A percentile compares a stretch with the other conserved stretches of the same genome.
phyloP scores from a whole-genome alignment of 1,140 invertebrate genomes.

The Druon quercuslanigerum region DNA sequence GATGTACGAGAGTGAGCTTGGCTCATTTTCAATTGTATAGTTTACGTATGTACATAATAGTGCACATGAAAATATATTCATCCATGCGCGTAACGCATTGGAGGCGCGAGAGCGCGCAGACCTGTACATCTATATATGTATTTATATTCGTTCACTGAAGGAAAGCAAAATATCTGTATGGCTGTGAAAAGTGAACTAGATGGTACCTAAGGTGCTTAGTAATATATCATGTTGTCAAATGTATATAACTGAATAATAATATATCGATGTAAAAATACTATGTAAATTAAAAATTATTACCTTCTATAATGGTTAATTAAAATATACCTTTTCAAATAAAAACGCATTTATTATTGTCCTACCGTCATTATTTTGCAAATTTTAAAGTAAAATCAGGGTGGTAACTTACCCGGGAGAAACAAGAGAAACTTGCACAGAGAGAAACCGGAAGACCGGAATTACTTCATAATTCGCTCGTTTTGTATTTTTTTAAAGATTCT shows the following conservation, averaged over 20 bases:
- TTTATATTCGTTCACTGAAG: constrained; percentile 72
- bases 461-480: neutral
- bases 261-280: constrained; percentile 68
- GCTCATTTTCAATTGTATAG: constrained; percentile 16
- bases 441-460: too few species aligned
- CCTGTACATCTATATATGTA: constrained; percentile 40
- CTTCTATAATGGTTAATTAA: constrained; percentile 61
- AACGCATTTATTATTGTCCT: constrained; percentile 14
- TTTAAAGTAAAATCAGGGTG: too few species aligned
- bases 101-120: constrained; percentile 40
- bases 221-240: constrained; percentile 71
- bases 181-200: constrained; percentile 77
- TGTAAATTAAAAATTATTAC: constrained; percentile 65
- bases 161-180: constrained; percentile 75
- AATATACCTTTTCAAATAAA: constrained; percentile 56
- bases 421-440: too few species aligned
- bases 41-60: constrained; percentile 23
- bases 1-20: constrained; percentile 17
- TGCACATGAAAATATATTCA: constrained; percentile 29
- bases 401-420: too few species aligned
- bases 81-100: constrained; percentile 31
- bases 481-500: too few species aligned
- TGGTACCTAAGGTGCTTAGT: constrained; percentile 76
- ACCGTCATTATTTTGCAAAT: neutral
- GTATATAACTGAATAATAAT: constrained; percentile 73